Conservation (phyloP, 2,888 invertebrate species). For the Crossocerus cetratus region DNA sequence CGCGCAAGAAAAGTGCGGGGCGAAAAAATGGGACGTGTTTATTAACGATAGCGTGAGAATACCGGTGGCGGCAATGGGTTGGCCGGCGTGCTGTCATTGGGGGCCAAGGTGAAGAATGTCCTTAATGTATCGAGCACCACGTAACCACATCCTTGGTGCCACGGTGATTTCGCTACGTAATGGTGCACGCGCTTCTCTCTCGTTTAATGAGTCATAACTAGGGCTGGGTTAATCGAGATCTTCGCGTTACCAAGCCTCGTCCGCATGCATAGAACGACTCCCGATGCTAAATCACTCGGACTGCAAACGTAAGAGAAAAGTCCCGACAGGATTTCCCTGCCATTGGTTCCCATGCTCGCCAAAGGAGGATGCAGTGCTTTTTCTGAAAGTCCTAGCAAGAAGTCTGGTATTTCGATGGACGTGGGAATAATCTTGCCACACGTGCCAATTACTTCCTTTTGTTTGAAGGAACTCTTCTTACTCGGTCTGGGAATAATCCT, state of each 20-base stretch:
- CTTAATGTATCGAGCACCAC: constrained; percentile 38
- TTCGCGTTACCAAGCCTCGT: constrained; percentile 2
- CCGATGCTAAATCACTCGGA: not conserved
- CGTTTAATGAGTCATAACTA: constrained; percentile 57
- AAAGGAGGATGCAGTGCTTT: not conserved
- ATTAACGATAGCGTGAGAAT: constrained; percentile 69
- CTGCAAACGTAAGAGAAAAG: not conserved
- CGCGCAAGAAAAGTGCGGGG: constrained; percentile 6
- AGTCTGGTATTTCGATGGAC: too few species aligned
- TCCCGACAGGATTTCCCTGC: not conserved
- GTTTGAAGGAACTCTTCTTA: constrained; percentile 82
- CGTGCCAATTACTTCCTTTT: not conserved
- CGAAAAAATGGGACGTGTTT: constrained; percentile 39
- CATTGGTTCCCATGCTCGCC: too few species aligned
- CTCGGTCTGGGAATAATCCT: constrained; percentile 85
- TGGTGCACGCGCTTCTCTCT: constrained; percentile 25
- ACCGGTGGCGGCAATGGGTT: constrained; percentile 49
- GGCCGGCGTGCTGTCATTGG: constrained; percentile 66
- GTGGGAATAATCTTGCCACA: too few species aligned
- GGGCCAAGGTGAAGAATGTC: constrained; percentile 66
- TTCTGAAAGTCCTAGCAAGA: not conserved
- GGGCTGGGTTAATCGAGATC: constrained; percentile 41
- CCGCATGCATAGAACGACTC: not conserved
- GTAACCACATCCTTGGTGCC: constrained; percentile 51
- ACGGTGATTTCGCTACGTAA: constrained; percentile 44